phyloP scores from a whole-genome alignment of 1,140 invertebrate genomes.

The Olivierus martensii region DNA sequence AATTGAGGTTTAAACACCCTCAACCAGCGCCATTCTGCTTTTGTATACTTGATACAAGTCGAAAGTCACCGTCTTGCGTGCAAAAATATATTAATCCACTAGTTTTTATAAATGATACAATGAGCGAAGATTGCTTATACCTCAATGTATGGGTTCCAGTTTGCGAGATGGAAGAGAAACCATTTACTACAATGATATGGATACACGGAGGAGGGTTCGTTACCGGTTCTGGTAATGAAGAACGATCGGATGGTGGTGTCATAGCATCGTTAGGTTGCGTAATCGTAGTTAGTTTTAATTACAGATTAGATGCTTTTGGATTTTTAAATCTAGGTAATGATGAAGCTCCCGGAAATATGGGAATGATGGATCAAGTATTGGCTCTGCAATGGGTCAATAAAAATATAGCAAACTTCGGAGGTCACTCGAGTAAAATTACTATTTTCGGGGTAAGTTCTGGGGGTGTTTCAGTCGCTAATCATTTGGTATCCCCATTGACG shows the following conservation, averaged over 20 bases:
- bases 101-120: too few relatives aligned
- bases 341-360: conserved; percentile 20
- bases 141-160: conserved; percentile 30
- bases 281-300: conserved; percentile 31
- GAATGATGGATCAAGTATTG: conserved; percentile 32
- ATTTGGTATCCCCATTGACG: conserved; percentile 27
- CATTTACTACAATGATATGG: conserved; percentile 21
- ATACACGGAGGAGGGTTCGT: conserved; percentile 24
- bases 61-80: conserved; percentile 16
- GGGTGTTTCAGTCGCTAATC: conserved; percentile 26
- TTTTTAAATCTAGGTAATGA: conserved; percentile 24
- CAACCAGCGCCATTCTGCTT: conserved; percentile 2
- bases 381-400: conserved; percentile 30
- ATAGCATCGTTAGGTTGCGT: conserved; percentile 24
- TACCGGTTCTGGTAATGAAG: conserved; percentile 21
- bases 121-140: conserved; percentile 31
- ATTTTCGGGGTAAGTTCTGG: conserved; percentile 37
- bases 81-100: too few relatives aligned
- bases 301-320: conserved; percentile 23
- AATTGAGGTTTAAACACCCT: conserved; percentile 13
- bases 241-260: conserved; percentile 37
- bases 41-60: neutral
- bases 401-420: conserved; percentile 29
- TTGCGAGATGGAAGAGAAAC: neutral
- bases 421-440: conserved; percentile 30